Evolutionary conservation across 2,113 vertebrate genomes (phyloP), one percentile per base, ranked within the genome.

Genomic region (Halcyon malimbica): DNA sequence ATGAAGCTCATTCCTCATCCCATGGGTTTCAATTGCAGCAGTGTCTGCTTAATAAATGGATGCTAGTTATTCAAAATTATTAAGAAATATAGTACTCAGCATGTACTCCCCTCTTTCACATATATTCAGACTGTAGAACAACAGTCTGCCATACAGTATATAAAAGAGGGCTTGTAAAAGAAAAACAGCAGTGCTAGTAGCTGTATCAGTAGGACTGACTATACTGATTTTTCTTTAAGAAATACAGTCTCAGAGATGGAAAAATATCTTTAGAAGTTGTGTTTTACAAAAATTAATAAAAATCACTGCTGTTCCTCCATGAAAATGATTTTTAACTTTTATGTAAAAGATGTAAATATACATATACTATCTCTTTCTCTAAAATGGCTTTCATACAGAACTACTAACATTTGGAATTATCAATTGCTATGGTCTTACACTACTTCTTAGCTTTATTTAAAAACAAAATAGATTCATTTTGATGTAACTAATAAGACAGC

Each of bases 1-100:
- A 88, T 21, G 31, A 88, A 92, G 48, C n/a, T 83, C 80, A 87
- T 91, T 81, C 28, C n/a, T 95, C 73, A 84, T 81, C 76, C 87
- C 60, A 21, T 33, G 83, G 56, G 80, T 73, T 78, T 64, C 64
- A 70, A 37, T 13, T 54, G 46, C 29, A 10, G 80, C 51, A 78
- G 6, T 60, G 42, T 11, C n/a, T 75, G 42, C 56, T 80, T 89
- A 81, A 92, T 86, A 82, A 92, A 79, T 13, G 50, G 87, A 41
- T 13, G 10, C 21, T 85, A 89, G 93, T 94, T 91, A 70, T 87
- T 91, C 46, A 28, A 59, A 83, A 83, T 80, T 68, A 79, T 35
- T 23, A 86, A 93, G 16, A 57, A 85, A 41, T 75, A 9, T 50
- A 70, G 39, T 41, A 42, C 51, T 90, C 29, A 4, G 56, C 50